Evolutionary conservation across 2,797 vertebrate species (phyloP).

Genomic region (Phalloptychus januarius): DNA sequence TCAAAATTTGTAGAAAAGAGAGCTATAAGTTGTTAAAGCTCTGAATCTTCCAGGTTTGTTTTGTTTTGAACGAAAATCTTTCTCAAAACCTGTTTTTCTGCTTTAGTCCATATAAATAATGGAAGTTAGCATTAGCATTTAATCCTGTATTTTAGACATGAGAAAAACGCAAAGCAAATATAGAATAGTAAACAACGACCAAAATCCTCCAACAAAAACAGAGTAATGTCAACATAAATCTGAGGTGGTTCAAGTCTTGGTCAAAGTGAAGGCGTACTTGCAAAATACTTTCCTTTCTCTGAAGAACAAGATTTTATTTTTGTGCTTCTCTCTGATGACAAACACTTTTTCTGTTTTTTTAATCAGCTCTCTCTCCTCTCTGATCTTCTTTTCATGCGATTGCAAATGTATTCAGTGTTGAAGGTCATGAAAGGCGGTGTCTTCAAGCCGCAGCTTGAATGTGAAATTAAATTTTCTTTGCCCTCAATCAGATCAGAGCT

Average conservation of each 20-base stretch:
- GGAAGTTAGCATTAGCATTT: background rate
- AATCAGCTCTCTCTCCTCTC: conserved; percentile 55
- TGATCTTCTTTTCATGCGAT: conserved; percentile 61
- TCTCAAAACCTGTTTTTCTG: background rate
- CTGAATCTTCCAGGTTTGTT: too few relatives aligned
- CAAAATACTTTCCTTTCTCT: conserved; percentile 24
- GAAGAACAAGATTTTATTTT: conserved; percentile 43
- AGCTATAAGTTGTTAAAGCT: too few relatives aligned
- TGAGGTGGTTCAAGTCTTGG: background rate
- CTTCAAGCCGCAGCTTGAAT: conserved; percentile 67
- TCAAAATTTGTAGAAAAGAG: too few relatives aligned
- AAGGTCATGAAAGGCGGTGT: conserved; percentile 67
- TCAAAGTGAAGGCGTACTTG: background rate
- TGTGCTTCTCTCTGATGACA: conserved; percentile 51
- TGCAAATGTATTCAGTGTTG: conserved; percentile 69
- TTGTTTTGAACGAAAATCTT: too few relatives aligned
- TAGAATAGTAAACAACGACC: too few relatives aligned
- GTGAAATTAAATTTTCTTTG: conserved; percentile 71
- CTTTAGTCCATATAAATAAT: background rate
- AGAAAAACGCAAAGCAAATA: too few relatives aligned
- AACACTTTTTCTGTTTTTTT: conserved; percentile 30
- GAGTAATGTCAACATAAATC: background rate
- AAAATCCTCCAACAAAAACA: too few relatives aligned
- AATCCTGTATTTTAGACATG: too few relatives aligned
- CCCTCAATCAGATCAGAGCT: conserved; percentile 92